phyloP scores from a whole-genome alignment of 2,888 invertebrate species.

The Morpho deidamia region DNA sequence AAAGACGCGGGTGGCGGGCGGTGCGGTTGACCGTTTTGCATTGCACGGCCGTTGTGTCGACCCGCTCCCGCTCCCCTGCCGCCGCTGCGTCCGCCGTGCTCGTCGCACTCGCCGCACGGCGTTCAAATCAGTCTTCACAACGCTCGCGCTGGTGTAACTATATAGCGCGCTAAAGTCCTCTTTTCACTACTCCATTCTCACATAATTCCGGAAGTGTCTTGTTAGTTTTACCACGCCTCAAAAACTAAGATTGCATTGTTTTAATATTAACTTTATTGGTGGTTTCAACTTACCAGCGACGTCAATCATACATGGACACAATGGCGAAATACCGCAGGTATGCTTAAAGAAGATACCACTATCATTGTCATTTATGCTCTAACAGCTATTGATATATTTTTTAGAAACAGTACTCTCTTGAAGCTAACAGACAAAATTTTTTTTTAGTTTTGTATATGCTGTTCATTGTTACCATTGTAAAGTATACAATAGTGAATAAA shows the following conservation, averaged over 20 bases:
- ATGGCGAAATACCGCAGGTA: slow-evolving; percentile 68
- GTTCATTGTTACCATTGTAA: not conserved
- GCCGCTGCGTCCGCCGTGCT: slow-evolving; percentile 31
- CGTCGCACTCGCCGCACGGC: slow-evolving; percentile 44
- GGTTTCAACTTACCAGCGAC: not conserved
- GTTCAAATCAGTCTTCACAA: slow-evolving; percentile 68
- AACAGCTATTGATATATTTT: not conserved
- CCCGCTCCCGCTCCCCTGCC: slow-evolving; percentile 57
- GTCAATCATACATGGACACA: slow-evolving; percentile 39
- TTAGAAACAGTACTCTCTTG: too few relatives aligned
- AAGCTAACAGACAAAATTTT: too few relatives aligned
- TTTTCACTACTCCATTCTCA: slow-evolving; percentile 7
- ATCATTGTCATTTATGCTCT: not conserved
- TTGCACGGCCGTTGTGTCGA: slow-evolving; percentile 60
- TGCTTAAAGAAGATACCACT: slow-evolving; percentile 19
- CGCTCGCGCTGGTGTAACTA: slow-evolving; percentile 66
- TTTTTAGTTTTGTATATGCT: not conserved
- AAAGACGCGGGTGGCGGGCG: slow-evolving; percentile 35
- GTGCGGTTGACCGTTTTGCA: slow-evolving; percentile 45
- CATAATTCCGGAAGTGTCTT: slow-evolving; percentile 7
- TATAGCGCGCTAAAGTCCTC: slow-evolving; percentile 33
- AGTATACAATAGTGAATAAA: slow-evolving; percentile 10
- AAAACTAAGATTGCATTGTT: too few relatives aligned
- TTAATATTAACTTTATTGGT: too few relatives aligned
- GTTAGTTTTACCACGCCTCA: not conserved